Conservation (phyloP, 2,888 invertebrate species). For the Flabesymbios commensalis region DNA sequence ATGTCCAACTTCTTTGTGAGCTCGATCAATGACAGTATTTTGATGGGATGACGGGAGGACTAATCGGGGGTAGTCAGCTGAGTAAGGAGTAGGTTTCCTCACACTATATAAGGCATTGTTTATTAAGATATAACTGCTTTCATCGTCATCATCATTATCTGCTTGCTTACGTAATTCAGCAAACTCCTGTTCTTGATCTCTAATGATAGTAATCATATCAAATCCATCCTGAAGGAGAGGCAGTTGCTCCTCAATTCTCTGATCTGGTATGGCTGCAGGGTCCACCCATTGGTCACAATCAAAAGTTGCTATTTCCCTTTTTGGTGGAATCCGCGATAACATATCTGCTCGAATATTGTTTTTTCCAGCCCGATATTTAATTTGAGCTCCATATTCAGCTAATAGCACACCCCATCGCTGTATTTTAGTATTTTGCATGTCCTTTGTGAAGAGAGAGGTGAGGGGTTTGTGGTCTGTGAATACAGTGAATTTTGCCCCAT, state of each 20-base stretch:
- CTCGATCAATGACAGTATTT: not conserved
- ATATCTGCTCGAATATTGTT: not conserved
- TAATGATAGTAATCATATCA: not conserved
- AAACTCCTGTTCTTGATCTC: not conserved
- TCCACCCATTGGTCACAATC: not conserved
- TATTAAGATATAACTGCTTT: not conserved
- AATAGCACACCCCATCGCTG: not conserved
- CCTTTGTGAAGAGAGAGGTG: not conserved
- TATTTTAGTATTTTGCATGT: no score
- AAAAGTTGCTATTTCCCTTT: not conserved
- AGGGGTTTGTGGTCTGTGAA: not conserved
- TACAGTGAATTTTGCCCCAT: not conserved
- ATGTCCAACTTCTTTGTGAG: constrained; percentile 3
- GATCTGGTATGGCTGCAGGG: not conserved
- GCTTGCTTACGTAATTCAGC: not conserved
- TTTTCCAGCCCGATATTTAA: not conserved
- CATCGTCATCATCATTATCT: not conserved
- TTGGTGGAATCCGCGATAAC: not conserved
- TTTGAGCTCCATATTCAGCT: not conserved
- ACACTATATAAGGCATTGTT: not conserved
- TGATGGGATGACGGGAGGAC: not conserved
- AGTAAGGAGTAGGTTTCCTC: not conserved
- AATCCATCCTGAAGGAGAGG: not conserved
- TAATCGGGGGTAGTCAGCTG: not conserved
- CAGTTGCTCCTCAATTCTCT: not conserved